These are phyloP conservation scores for Ctenochaetus hawaiiensis DNA, from an alignment of 2,797 vertebrate species.

Conservation along the genomic window DNA sequence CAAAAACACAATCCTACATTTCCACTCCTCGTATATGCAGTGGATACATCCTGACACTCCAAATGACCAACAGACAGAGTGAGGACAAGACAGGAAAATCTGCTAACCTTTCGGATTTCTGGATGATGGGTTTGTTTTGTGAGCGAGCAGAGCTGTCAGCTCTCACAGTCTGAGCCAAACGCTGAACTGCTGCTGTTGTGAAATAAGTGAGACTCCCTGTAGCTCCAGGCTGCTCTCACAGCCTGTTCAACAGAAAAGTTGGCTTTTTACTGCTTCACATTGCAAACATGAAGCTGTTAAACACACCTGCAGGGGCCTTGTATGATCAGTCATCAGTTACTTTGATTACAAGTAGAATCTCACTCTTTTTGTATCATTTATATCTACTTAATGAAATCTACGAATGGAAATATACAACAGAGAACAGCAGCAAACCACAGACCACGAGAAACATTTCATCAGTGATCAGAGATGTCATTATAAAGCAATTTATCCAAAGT, in stretches of 20 bases:
- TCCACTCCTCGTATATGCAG: neutral
- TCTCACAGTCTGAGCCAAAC: conserved; percentile 45
- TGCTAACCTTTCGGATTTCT: neutral
- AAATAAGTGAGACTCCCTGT: conserved; percentile 19
- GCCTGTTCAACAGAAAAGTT: conserved; percentile 9
- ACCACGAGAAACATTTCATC: too few species aligned
- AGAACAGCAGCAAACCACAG: too few species aligned
- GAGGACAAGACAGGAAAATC: neutral
- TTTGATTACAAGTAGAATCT: neutral
- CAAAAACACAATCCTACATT: neutral
- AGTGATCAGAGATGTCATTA: too few species aligned
- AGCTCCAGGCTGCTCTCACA: conserved; percentile 25
- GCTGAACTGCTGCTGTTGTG: conserved; percentile 32
- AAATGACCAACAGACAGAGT: neutral
- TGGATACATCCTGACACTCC: neutral
- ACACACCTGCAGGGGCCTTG: neutral
- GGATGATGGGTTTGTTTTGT: conserved; percentile 4
- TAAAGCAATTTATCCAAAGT: too few species aligned
- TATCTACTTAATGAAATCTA: neutral
- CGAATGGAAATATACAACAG: too few species aligned
- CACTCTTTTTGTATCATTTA: neutral
- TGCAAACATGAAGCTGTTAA: neutral
- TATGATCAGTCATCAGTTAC: neutral
- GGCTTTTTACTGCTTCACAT: neutral
- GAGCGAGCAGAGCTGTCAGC: neutral